Evolutionary conservation across 2,113 vertebrate genomes (phyloP), one percentile per base, ranked within the genome.

Genomic region (Passer domesticus): DNA sequence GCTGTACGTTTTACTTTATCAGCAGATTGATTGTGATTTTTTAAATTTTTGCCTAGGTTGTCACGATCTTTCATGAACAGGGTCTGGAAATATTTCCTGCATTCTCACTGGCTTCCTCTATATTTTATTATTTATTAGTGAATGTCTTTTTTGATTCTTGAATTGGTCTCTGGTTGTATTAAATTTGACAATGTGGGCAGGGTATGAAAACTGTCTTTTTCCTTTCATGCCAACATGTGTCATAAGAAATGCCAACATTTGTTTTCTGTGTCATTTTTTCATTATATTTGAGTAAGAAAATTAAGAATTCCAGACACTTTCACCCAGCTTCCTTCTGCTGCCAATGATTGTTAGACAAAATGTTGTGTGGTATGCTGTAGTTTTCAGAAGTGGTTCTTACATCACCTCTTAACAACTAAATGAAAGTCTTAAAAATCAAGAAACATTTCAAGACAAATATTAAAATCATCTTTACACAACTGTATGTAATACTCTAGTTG

Each of bases 311-410:
- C 11, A 46, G 59, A 66, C 4, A 14, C 1, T 60, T 74, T 15
- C 69, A 50, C 11, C 14, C 21, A 74, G 15, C 2, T 53, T 77
- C 22, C 15, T 69, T 83, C 9, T 77, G 12, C 10, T 83, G 37
- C 5, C 52, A 74, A 3, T 62, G 17, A 62, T 55, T 24, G 5
- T 46, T 41, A 80, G 12, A 66, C 5, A 79, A 62, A 44, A 43
- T 24, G 1, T 60, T 74, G 30, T 1, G 1, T 44, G 10, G 2
- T 50, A n/a, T 2, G 0, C 5, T 58, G 7, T 13, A 43, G 15
- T 28, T 85, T 83, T 83, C 19, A 31, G 25, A 76, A 68, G 9
- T 76, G 11, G 33, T 33, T 72, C 19, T 76, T 15, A 30, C 4
- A 64, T 31, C 21, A 22, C 6, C 5, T 91, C 16, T 76, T 8